These are phyloP conservation scores for Popillia japonica DNA, from an alignment of 1,140 invertebrate genomes.

Conservation along the genomic window DNA sequence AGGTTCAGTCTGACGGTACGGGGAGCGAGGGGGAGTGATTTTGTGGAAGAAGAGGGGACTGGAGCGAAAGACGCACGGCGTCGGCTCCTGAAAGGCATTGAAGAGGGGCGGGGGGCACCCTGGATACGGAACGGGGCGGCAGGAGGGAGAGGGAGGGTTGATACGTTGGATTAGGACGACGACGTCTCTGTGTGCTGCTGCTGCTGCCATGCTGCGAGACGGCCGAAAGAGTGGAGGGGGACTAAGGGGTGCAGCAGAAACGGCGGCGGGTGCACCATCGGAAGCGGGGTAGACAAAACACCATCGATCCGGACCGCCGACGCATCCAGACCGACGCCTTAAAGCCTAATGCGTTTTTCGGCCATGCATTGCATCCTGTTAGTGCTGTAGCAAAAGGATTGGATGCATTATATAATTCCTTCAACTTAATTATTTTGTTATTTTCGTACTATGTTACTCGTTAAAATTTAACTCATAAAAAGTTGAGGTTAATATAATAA, in stretches of 20 bases:
- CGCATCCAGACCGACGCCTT: conserved; percentile 38
- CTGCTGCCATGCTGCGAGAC: not conserved
- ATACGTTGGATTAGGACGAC: conserved; percentile 26
- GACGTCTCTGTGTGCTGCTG: not conserved
- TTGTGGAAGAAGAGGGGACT: not conserved
- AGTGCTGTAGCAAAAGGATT: no score
- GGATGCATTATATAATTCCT: no score
- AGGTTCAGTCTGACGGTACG: not conserved
- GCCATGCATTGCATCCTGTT: no score
- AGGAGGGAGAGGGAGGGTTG: not conserved
- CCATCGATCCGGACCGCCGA: conserved; percentile 39
- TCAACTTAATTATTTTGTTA: no score
- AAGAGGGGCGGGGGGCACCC: not conserved
- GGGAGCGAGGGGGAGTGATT: not conserved
- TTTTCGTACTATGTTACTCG: no score
- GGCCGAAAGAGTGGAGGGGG: not conserved
- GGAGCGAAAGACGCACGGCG: not conserved
- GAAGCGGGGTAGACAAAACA: conserved; percentile 44
- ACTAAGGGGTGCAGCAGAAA: not conserved
- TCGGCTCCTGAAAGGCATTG: not conserved
- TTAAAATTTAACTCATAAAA: no score
- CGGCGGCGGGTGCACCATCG: conserved; percentile 39
- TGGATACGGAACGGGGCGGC: not conserved
- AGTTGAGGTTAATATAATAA: no score
- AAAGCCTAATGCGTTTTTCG: conserved; percentile 42